These are phyloP conservation scores for Pyxicephalus adspersus DNA, from an alignment of 2,113 vertebrate species.

Conservation along the genomic window DNA sequence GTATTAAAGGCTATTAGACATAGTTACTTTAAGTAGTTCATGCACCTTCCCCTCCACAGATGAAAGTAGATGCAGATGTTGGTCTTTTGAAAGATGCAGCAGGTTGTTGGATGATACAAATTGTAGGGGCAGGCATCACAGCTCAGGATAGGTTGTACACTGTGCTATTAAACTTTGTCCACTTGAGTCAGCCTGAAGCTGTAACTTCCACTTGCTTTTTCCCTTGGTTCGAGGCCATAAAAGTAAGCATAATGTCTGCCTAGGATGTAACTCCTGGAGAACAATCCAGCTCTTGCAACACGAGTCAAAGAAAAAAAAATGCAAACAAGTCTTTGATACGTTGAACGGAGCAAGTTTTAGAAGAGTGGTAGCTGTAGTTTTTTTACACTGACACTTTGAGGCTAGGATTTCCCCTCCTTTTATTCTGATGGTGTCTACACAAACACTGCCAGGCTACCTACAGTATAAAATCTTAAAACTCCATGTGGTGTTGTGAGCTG, in stretches of 20 bases:
- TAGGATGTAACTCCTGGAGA: slow-evolving; percentile 76
- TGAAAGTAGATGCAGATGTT: slow-evolving; percentile 79
- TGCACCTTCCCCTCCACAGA: slow-evolving; percentile 72
- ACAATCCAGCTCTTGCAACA: slow-evolving; percentile 73
- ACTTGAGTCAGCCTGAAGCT: slow-evolving; percentile 72
- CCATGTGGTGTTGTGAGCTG: slow-evolving; percentile 94
- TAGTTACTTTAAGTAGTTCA: slow-evolving; percentile 87
- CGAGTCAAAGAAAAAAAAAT: slow-evolving; percentile 60
- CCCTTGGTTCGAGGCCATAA: slow-evolving; percentile 76
- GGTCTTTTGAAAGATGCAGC: slow-evolving; percentile 68
- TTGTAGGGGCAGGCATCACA: slow-evolving; percentile 68
- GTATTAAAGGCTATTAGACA: slow-evolving; percentile 90
- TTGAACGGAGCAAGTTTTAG: slow-evolving; percentile 63
- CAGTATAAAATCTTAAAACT: slow-evolving; percentile 91
- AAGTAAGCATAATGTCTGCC: slow-evolving; percentile 80
- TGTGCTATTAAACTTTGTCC: slow-evolving; percentile 75
- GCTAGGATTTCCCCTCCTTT: slow-evolving; percentile 76
- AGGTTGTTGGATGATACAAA: slow-evolving; percentile 24
- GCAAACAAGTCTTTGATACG: slow-evolving; percentile 77
- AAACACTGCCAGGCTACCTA: slow-evolving; percentile 81
- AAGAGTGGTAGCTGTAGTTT: slow-evolving; percentile 69
- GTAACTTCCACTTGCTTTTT: slow-evolving; percentile 79
- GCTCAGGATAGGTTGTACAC: slow-evolving; percentile 65
- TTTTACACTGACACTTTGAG: slow-evolving; percentile 73
- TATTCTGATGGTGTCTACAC: slow-evolving; percentile 78